These are phyloP conservation scores for Lordiphosa fenestrarum DNA, from an alignment of 2,888 invertebrate species.

Conservation along the genomic window DNA sequence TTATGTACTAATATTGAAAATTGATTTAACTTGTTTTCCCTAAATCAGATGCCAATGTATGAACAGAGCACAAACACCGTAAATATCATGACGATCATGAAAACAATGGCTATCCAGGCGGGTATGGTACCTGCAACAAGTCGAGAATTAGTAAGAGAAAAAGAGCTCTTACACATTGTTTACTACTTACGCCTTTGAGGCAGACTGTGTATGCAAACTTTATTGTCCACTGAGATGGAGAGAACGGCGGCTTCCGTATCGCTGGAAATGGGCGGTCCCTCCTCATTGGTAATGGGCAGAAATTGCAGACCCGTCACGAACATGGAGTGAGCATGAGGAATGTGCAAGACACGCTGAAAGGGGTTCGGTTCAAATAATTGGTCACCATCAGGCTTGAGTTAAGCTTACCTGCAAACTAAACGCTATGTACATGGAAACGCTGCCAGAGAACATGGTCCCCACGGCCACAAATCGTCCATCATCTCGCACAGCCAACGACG, in stretches of 20 bases:
- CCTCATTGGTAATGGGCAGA: slow-evolving; percentile 86
- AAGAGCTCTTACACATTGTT: too few species aligned
- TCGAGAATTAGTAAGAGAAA: background rate
- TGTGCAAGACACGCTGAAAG: slow-evolving; percentile 88
- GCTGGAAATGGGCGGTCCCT: slow-evolving; percentile 87
- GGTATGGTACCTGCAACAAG: slow-evolving; percentile 86
- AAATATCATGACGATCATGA: slow-evolving; percentile 88
- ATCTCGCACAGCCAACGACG: slow-evolving; percentile 92
- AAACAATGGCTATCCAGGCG: slow-evolving; percentile 88
- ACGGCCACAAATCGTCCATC: slow-evolving; percentile 95
- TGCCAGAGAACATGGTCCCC: slow-evolving; percentile 96
- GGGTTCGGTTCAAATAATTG: slow-evolving; percentile 1
- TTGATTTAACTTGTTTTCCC: slow-evolving; percentile 38
- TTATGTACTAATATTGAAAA: slow-evolving; percentile 58
- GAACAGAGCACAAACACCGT: slow-evolving; percentile 91
- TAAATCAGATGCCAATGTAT: slow-evolving; percentile 87
- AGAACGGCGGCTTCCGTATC: slow-evolving; percentile 92
- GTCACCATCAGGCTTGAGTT: background rate
- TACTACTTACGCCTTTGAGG: slow-evolving; percentile 86
- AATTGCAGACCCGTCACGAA: slow-evolving; percentile 98
- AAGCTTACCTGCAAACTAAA: slow-evolving; percentile 90
- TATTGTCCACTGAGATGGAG: slow-evolving; percentile 97
- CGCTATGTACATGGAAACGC: slow-evolving; percentile 93
- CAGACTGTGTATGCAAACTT: slow-evolving; percentile 93
- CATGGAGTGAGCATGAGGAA: slow-evolving; percentile 94